phyloP scores from a whole-genome alignment of 2,113 vertebrate species.

The Zapornia atra region DNA sequence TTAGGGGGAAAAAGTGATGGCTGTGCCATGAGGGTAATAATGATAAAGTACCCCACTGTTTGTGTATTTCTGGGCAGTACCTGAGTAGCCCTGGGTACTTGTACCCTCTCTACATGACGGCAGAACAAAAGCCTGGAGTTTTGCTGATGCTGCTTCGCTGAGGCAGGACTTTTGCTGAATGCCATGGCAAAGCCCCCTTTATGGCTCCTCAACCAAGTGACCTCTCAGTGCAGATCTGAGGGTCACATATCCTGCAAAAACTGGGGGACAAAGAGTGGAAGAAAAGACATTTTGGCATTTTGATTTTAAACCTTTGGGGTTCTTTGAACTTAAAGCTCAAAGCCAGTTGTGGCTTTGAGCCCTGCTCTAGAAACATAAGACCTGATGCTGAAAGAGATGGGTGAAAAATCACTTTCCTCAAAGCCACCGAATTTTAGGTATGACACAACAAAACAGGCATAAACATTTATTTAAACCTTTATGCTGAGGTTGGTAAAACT shows the following conservation, averaged over 20 bases:
- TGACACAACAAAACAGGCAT: not conserved
- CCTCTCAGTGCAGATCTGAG: not conserved
- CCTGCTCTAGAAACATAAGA: not conserved
- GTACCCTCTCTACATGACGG: not conserved
- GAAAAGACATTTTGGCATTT: not conserved
- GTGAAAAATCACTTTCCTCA: not conserved
- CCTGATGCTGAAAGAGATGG: not conserved
- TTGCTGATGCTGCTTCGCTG: not conserved
- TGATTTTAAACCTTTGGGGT: not conserved
- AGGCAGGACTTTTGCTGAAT: not conserved
- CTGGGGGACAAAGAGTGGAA: not conserved
- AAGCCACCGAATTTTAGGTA: not conserved
- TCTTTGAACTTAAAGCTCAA: not conserved
- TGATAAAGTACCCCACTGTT: not conserved
- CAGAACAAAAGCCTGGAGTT: not conserved
- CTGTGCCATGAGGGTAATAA: not conserved
- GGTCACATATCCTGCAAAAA: not conserved
- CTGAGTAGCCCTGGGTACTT: not conserved
- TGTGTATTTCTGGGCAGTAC: not conserved
- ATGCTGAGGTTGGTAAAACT: not conserved
- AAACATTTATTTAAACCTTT: not conserved
- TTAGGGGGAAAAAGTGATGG: not conserved
- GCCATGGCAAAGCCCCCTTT: not conserved
- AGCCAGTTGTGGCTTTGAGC: not conserved
- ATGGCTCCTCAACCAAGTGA: not conserved